Evolutionary conservation across 2,888 invertebrate genomes (phyloP).

Genomic region (Cephus spinipes): DNA sequence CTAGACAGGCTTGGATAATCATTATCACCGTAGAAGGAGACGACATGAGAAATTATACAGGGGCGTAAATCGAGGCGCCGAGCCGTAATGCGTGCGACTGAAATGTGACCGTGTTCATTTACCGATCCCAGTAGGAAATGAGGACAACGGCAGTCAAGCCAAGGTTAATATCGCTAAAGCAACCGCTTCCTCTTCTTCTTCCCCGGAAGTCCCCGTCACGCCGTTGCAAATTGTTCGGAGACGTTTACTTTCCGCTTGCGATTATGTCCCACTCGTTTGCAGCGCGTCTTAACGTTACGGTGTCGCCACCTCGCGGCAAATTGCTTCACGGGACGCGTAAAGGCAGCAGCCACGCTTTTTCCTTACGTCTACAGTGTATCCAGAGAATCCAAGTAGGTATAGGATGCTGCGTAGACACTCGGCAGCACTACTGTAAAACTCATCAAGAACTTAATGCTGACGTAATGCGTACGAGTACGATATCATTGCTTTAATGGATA

Average conservation of each 20-base stretch:
- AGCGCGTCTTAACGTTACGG: background rate
- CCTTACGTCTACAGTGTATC: too few species aligned
- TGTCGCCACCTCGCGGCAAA: background rate
- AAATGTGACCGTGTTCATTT: constrained; percentile 3
- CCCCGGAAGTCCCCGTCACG: background rate
- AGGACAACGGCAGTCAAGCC: background rate
- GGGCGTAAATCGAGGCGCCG: background rate
- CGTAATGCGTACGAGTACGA: background rate
- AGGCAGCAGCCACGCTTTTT: background rate
- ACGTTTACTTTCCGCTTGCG: background rate
- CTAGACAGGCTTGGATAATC: background rate
- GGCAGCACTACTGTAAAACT: background rate
- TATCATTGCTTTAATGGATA: background rate
- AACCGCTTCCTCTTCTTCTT: background rate
- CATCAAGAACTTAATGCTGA: background rate
- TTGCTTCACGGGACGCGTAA: background rate
- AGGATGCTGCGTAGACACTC: background rate
- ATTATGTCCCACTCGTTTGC: background rate
- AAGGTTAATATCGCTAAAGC: background rate
- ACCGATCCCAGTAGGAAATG: background rate
- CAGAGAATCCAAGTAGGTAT: too few species aligned
- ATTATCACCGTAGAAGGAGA: background rate
- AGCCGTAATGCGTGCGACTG: background rate
- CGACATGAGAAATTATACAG: background rate
- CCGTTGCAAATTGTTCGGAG: background rate